Conservation (phyloP, 1,140 invertebrate genomes). For the Pemphigus obesinymphae region DNA sequence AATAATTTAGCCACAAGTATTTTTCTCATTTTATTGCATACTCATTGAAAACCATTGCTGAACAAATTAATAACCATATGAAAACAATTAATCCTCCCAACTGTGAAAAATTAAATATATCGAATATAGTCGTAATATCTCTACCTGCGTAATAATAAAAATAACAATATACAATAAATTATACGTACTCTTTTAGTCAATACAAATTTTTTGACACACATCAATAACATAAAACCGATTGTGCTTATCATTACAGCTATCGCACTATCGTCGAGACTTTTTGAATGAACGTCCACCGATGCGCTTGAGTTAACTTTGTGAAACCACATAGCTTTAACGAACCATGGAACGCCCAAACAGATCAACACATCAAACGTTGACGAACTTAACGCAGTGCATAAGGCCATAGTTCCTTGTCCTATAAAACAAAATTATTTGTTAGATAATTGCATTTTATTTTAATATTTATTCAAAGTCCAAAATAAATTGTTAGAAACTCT, state of each 20-base stretch:
- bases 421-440: too few species aligned
- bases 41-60: constrained; percentile 30
- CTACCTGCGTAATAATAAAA: neutral
- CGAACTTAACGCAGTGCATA: constrained; percentile 55
- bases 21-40: neutral
- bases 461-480: neutral
- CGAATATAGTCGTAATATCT: too few species aligned
- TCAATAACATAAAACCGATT: constrained; percentile 20
- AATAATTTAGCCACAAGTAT: neutral
- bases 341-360: constrained; percentile 55
- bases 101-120: neutral
- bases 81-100: constrained; percentile 3
- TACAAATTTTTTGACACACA: constrained; percentile 10
- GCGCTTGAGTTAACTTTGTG: constrained; percentile 40
- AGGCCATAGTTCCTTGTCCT: constrained; percentile 55
- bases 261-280: constrained; percentile 13
- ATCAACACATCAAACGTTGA: constrained; percentile 56
- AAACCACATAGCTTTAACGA: constrained; percentile 52
- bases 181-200: constrained; percentile 23
- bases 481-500: too few species aligned
- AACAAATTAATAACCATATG: constrained; percentile 24
- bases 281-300: constrained; percentile 21
- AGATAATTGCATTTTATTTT: neutral
- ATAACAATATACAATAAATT: neutral
- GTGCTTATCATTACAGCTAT: constrained; percentile 27